Evolutionary conservation across 2,797 vertebrate species (phyloP).

Genomic region (Sebastolobus altivelis): DNA sequence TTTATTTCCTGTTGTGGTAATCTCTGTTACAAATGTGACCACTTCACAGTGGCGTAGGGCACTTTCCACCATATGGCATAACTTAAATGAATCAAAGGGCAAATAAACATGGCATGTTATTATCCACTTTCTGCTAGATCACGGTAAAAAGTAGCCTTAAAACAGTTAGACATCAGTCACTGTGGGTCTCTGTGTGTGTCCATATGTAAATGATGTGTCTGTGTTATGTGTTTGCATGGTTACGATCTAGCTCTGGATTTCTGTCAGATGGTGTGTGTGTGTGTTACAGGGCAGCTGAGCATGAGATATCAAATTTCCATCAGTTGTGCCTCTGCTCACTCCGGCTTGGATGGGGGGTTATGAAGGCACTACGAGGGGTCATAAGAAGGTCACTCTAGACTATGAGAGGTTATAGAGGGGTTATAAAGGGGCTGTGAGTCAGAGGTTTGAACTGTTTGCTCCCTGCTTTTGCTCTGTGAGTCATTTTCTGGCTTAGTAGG

Average conservation of each 20-base stretch:
- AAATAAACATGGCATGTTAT: slow-evolving; percentile 49
- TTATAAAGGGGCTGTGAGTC: slow-evolving; percentile 66
- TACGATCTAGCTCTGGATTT: slow-evolving; percentile 20
- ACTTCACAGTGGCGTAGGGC: slow-evolving; percentile 14
- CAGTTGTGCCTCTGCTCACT: slow-evolving; percentile 60
- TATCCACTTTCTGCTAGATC: slow-evolving; percentile 12
- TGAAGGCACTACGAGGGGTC: slow-evolving; percentile 62
- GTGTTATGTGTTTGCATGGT: slow-evolving; percentile 14
- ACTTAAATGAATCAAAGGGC: slow-evolving; percentile 59
- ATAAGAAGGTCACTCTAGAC: slow-evolving; percentile 58
- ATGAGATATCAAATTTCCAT: slow-evolving; percentile 70
- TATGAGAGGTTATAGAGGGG: slow-evolving; percentile 64
- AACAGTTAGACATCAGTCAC: slow-evolving; percentile 9
- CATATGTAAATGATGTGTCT: background rate
- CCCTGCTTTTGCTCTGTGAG: slow-evolving; percentile 61
- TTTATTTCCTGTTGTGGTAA: slow-evolving; percentile 57
- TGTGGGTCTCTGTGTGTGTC: slow-evolving; percentile 1
- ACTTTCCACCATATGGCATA: slow-evolving; percentile 55
- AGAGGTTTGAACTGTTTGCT: slow-evolving; percentile 69
- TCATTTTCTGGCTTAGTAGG: slow-evolving; percentile 75
- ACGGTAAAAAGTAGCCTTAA: slow-evolving; percentile 25
- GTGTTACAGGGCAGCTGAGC: slow-evolving; percentile 43
- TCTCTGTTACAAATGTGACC: slow-evolving; percentile 33
- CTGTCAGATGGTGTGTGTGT: slow-evolving; percentile 50
- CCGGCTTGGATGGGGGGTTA: slow-evolving; percentile 63